phyloP scores from a whole-genome alignment of 2,888 invertebrate species.

The Rhimphoctona megacephalus region DNA sequence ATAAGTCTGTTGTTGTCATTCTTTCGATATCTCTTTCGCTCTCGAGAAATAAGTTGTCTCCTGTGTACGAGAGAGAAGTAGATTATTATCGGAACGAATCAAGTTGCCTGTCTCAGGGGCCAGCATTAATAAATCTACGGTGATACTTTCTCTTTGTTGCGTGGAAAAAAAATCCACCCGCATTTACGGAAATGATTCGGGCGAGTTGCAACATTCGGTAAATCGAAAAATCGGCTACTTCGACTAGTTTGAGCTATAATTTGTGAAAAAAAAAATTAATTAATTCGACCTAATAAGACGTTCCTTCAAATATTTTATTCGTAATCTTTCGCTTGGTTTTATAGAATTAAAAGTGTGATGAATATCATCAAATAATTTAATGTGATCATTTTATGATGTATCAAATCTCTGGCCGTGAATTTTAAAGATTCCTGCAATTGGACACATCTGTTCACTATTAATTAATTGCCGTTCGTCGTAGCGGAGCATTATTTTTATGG shows the following conservation, averaged over 20 bases:
- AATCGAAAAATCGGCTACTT: neutral
- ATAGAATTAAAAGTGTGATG: neutral
- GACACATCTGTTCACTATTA: neutral
- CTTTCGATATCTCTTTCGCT: neutral
- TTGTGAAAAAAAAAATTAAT: neutral
- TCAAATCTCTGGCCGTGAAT: neutral
- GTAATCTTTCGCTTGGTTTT: neutral
- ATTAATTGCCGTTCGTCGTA: neutral
- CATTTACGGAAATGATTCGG: neutral
- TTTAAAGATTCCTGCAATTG: neutral
- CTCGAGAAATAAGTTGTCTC: slow-evolving; percentile 8
- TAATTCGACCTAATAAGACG: neutral
- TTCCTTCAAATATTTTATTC: neutral
- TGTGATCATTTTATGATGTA: neutral
- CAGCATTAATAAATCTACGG: neutral
- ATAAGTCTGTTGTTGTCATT: slow-evolving; percentile 18
- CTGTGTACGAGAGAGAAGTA: neutral
- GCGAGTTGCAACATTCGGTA: neutral
- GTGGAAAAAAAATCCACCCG: slow-evolving; percentile 5
- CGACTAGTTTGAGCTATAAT: neutral
- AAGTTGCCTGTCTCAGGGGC: neutral
- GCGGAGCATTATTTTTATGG: neutral
- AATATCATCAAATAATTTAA: neutral
- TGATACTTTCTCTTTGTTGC: slow-evolving; percentile 19
- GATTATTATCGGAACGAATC: neutral